phyloP scores from a whole-genome alignment of 2,113 vertebrate species.

The Rattus rattus region DNA sequence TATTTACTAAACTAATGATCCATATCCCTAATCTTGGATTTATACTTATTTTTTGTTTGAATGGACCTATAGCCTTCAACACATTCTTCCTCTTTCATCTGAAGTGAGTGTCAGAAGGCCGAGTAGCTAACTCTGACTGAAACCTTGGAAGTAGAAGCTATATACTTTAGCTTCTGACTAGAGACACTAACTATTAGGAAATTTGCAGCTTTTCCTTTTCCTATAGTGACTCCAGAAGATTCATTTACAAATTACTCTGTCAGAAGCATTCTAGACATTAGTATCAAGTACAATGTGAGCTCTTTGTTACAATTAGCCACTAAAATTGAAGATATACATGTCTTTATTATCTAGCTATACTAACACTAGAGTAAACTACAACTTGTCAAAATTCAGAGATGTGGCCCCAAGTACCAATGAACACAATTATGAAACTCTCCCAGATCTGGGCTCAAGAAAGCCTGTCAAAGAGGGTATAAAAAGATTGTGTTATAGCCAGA shows the following conservation, averaged over 20 bases:
- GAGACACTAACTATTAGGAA: not conserved
- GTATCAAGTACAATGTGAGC: not conserved
- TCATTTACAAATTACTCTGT: not conserved
- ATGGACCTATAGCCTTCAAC: fast-evolving
- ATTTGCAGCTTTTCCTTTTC: not conserved
- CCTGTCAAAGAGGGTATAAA: not conserved
- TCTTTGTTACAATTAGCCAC: not conserved
- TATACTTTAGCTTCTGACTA: not conserved
- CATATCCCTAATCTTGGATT: not conserved
- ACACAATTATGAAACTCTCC: not conserved
- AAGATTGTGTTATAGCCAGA: not conserved
- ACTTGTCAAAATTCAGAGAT: not conserved
- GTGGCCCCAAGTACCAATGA: not conserved
- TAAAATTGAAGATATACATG: not conserved
- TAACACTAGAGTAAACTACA: not conserved
- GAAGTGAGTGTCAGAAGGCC: not conserved
- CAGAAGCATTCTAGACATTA: not conserved
- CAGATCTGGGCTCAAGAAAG: not conserved
- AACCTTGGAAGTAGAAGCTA: not conserved
- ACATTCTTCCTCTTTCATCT: no score
- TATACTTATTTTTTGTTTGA: not conserved
- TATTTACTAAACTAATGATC: not conserved
- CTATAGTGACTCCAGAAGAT: not conserved
- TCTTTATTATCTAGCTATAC: not conserved
- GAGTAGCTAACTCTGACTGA: not conserved